Base-by-base conservation (phyloP, 2,888 invertebrate genomes). In the Stenichneumon culpator region DNA sequence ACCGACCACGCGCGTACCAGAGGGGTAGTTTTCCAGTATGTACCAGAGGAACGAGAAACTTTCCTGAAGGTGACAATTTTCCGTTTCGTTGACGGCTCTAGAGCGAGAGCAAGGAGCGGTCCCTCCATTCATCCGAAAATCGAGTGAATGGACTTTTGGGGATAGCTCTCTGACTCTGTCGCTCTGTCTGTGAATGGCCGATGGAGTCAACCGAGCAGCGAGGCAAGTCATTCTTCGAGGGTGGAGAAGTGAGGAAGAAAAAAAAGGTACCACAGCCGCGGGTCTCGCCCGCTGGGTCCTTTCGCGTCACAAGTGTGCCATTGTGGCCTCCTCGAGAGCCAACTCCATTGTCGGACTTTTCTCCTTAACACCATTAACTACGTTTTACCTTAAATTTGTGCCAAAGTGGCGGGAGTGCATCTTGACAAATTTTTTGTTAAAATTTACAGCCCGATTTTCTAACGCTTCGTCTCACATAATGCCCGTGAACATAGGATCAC, bases 371-470 rank as follows among this genome's bases (percentile, higher is more conserved):
- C 92, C 92, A 93, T 93, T 93, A 93, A 93, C 93, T 91, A 92
- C 93, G 89, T 93, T 93, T 93, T 92, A 93, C 93, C 93, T 92
- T 92, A 93, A 93, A 93, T 93, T 93, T 93, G 89, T 89, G 89
- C 90, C 88, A 92, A 92, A 93, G 92, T 91, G 90, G 90, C 60
- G 87, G 92, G 86, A 91, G 90, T 14, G 88, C 90, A 92, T 92
- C 93, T 93, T 93, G 93, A 93, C 93, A 93, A 93, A 93, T 93
- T 93, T 86, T 88, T 82, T 32, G 16, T 14, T 32, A 87, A 87
- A 88, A 91, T 92, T 90, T 91, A 91, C 88, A 79, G 87, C 86
- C 22, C 52, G 9, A 19, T 57, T 84, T 86, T 83, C 83, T 83
- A 88, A 85, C 88, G 88, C 89, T 88, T 90, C 90, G 88, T 69